phyloP scores from a whole-genome alignment of 1,140 invertebrate genomes.

The Neodiprion pinetum region DNA sequence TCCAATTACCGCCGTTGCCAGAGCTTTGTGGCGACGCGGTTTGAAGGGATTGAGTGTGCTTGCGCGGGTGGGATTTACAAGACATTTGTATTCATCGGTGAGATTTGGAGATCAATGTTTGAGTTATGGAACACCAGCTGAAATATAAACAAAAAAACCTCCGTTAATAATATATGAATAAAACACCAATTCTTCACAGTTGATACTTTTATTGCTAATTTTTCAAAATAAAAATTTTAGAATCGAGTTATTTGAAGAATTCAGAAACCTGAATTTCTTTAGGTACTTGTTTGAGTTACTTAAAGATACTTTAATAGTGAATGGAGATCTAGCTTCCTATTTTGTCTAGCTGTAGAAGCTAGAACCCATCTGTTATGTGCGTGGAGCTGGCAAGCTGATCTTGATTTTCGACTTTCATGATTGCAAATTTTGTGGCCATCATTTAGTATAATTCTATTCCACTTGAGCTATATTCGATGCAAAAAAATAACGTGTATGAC shows the following conservation, averaged over 20 bases:
- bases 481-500: conserved; percentile 16
- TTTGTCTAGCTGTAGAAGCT: conserved; percentile 95
- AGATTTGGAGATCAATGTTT: conserved; percentile 50
- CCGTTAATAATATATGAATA: neutral
- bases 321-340: conserved; percentile 89
- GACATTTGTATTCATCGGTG: neutral
- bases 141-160: conserved; percentile 25
- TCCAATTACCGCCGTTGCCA: conserved; percentile 67
- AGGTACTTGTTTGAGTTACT: conserved; percentile 11
- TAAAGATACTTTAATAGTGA: conserved; percentile 83
- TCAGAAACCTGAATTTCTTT: neutral
- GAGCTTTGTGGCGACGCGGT: conserved; percentile 57
- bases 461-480: conserved; percentile 67
- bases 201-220: neutral
- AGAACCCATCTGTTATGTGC: conserved; percentile 80
- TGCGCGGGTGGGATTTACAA: neutral
- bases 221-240: conserved; percentile 22
- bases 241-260: too few species aligned
- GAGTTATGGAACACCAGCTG: conserved; percentile 59
- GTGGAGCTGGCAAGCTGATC: conserved; percentile 70
- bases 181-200: too few species aligned
- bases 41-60: conserved; percentile 11
- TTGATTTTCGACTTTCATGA: conserved; percentile 77
- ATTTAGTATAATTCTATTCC: conserved; percentile 90
- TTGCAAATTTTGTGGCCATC: conserved; percentile 94